Percentiles rank a stretch among this genome's conserved stretches.
These are phyloP conservation scores for Spodoptera littoralis DNA, from an alignment of 2,888 invertebrate species.

Conservation along the genomic window DNA sequence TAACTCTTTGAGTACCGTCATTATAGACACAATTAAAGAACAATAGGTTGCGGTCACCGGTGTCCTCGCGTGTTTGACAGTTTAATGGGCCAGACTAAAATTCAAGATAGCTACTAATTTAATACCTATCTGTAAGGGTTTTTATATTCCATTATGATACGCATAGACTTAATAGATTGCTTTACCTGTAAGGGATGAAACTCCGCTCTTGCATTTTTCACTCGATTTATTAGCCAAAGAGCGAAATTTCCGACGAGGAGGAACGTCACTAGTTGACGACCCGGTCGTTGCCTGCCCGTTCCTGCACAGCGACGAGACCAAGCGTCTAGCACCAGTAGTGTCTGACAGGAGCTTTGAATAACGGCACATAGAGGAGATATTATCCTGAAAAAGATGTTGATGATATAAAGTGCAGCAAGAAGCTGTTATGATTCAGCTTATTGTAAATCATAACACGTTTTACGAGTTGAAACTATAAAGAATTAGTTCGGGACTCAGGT, in stretches of 20 bases:
- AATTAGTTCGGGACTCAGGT: too few relatives aligned
- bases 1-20: too few relatives aligned
- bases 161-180: too few relatives aligned
- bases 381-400: slow-evolving; percentile 68
- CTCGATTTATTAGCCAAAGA: slow-evolving; percentile 91
- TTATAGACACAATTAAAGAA: too few relatives aligned
- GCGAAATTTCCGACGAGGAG: slow-evolving; percentile 90
- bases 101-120: too few relatives aligned
- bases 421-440: not conserved
- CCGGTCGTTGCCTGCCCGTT: slow-evolving; percentile 84
- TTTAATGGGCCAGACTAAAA: too few relatives aligned
- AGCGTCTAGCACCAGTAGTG: slow-evolving; percentile 88
- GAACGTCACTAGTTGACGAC: slow-evolving; percentile 92
- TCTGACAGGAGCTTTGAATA: slow-evolving; percentile 90
- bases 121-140: too few relatives aligned
- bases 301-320: slow-evolving; percentile 89
- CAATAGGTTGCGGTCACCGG: too few relatives aligned
- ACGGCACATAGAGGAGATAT: slow-evolving; percentile 86
- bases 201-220: slow-evolving; percentile 91
- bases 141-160: too few relatives aligned
- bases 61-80: too few relatives aligned
- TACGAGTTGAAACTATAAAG: too few relatives aligned
- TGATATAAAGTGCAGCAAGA: not conserved
- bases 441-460: too few relatives aligned
- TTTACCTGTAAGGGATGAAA: slow-evolving; percentile 90